Conservation (phyloP, 2,797 vertebrate genomes). For the Echeneis naucrates region DNA sequence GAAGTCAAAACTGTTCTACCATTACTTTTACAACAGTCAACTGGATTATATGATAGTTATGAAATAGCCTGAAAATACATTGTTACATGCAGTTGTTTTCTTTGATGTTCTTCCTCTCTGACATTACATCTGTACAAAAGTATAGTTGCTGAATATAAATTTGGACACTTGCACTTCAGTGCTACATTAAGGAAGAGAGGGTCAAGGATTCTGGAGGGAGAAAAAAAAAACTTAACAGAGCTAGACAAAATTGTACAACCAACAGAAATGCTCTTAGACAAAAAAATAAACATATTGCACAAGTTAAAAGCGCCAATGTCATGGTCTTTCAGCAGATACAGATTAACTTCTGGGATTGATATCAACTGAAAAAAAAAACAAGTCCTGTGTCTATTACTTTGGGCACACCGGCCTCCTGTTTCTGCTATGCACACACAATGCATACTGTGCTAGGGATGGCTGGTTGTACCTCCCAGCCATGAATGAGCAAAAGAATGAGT, state of each 20-base stretch:
- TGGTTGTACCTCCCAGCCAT: constrained; percentile 36
- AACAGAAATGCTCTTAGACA: constrained; percentile 65
- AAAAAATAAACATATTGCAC: constrained; percentile 81
- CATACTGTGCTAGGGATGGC: constrained; percentile 39
- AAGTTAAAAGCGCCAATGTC: constrained; percentile 75
- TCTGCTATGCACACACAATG: constrained; percentile 34
- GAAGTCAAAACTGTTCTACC: constrained; percentile 86
- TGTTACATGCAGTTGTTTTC: constrained; percentile 88
- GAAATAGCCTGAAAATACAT: constrained; percentile 87
- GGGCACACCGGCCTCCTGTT: constrained; percentile 29
- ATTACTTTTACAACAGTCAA: constrained; percentile 90
- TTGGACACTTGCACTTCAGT: constrained; percentile 58
- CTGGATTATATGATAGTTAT: constrained; percentile 89
- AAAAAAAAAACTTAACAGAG: constrained; percentile 49
- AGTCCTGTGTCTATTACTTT: constrained; percentile 48
- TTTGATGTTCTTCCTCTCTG: constrained; percentile 79
- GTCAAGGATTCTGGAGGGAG: constrained; percentile 20
- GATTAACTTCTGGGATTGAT: constrained; percentile 84
- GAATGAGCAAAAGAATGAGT: constrained; percentile 59
- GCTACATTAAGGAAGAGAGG: constrained; percentile 64
- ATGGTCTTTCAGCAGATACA: constrained; percentile 78
- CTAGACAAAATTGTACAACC: constrained; percentile 50
- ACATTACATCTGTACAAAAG: constrained; percentile 76
- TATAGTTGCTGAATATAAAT: constrained; percentile 80
- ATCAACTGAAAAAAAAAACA: constrained; percentile 64